Evolutionary conservation across 2,888 invertebrate species (phyloP).

Genomic region (Macrosiphum euphorbiae): DNA sequence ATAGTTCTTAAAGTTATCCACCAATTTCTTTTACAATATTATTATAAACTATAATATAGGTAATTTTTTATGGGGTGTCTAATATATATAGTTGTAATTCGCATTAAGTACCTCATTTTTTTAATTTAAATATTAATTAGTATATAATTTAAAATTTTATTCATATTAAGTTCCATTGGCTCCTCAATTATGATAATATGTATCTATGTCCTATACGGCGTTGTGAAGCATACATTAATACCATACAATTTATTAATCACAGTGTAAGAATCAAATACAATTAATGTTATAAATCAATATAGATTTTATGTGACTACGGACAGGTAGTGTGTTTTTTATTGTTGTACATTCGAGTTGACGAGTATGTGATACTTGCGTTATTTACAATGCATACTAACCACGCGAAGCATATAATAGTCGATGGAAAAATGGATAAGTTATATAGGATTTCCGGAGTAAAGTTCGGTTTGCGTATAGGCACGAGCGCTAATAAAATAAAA

Average conservation of each 20-base stretch:
- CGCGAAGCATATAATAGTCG: constrained; percentile 14
- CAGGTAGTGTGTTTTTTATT: background rate
- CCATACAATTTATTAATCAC: background rate
- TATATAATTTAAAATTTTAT: background rate
- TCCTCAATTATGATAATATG: background rate
- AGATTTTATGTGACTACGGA: background rate
- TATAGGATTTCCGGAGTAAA: constrained; percentile 35
- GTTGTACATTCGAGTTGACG: background rate
- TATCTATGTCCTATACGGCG: background rate
- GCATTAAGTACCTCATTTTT: background rate
- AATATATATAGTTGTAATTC: background rate
- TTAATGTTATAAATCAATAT: background rate
- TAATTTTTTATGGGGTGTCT: background rate
- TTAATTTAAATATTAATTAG: background rate
- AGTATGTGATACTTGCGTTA: background rate
- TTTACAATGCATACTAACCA: background rate
- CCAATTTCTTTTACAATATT: background rate
- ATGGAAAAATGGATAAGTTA: constrained; percentile 42
- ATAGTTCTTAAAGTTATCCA: background rate
- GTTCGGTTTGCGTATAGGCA: constrained; percentile 36
- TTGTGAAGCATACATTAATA: background rate
- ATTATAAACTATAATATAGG: background rate
- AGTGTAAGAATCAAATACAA: background rate
- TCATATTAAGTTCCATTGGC: background rate
- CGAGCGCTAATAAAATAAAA: constrained; percentile 58